These are phyloP conservation scores for Synergus itoensis DNA, from an alignment of 2,888 invertebrate genomes.

Conservation along the genomic window DNA sequence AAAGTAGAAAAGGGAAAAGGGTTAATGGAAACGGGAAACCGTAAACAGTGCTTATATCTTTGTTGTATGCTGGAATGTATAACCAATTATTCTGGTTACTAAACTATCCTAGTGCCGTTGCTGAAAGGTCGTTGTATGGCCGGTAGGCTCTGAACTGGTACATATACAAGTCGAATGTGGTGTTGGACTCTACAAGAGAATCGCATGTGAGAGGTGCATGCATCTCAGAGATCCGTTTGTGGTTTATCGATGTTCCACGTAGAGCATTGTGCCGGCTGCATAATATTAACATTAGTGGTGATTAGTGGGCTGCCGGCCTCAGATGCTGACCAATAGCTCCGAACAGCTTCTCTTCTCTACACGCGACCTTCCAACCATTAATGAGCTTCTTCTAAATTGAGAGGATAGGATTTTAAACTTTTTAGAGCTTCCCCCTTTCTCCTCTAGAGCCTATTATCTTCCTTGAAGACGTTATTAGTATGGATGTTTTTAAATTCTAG, in stretches of 20 bases:
- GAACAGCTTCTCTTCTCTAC: slow-evolving; percentile 63
- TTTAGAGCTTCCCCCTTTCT: background rate
- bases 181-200: slow-evolving; percentile 61
- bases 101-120: background rate
- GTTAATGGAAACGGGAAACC: no score
- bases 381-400: slow-evolving; percentile 63
- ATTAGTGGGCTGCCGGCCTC: slow-evolving; percentile 73
- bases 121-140: background rate
- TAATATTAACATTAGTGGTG: slow-evolving; percentile 77
- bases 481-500: background rate
- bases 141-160: slow-evolving; percentile 27
- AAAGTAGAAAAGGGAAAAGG: no score
- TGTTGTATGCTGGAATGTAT: background rate
- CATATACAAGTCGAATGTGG: slow-evolving; percentile 42
- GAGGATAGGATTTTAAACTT: background rate
- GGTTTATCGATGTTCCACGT: slow-evolving; percentile 71
- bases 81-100: slow-evolving; percentile 7
- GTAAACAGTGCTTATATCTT: no score
- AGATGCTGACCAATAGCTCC: slow-evolving; percentile 64
- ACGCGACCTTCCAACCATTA: slow-evolving; percentile 72
- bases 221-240: slow-evolving; percentile 67
- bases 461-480: slow-evolving; percentile 2
- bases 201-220: slow-evolving; percentile 73
- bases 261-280: slow-evolving; percentile 74
- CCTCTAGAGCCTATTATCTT: background rate